A percentile compares a stretch with the other conserved stretches of the same genome.
Evolutionary conservation across 2,113 vertebrate genomes (phyloP).

Genomic region (Entelurus aequoreus): DNA sequence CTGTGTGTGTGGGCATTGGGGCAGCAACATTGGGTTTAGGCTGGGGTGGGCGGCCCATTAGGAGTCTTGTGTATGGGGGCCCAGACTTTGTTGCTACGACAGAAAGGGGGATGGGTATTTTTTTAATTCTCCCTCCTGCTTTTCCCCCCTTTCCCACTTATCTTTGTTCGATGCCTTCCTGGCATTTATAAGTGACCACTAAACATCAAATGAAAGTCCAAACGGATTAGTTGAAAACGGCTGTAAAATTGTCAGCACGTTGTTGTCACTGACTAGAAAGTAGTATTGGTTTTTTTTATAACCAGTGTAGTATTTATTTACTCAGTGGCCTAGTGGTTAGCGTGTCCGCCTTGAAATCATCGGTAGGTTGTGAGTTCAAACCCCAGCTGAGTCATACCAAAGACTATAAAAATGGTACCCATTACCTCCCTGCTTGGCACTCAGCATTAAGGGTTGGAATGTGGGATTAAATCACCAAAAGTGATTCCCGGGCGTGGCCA

Average conservation of each 20-base stretch:
- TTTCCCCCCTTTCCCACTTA: slow-evolving; percentile 49
- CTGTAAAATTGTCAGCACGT: background rate
- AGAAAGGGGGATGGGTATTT: slow-evolving; percentile 57
- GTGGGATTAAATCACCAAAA: too few species aligned
- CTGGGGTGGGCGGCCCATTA: too few species aligned
- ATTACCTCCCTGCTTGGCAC: too few species aligned
- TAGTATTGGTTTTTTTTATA: slow-evolving; percentile 4
- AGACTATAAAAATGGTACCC: too few species aligned
- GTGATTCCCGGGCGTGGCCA: too few species aligned
- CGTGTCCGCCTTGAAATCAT: too few species aligned
- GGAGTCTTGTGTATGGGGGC: too few species aligned
- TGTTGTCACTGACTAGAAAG: background rate
- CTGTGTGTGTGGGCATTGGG: too few species aligned
- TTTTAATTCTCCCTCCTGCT: slow-evolving; percentile 60
- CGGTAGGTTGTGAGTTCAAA: too few species aligned
- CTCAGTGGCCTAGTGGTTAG: background rate
- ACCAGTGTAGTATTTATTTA: slow-evolving; percentile 8
- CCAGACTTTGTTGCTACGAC: background rate
- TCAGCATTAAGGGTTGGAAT: too few species aligned
- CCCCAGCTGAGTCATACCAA: too few species aligned
- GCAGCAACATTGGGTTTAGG: too few species aligned
- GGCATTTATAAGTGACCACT: slow-evolving; percentile 28
- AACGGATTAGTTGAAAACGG: slow-evolving; percentile 34
- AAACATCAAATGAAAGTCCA: slow-evolving; percentile 29
- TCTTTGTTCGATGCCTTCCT: slow-evolving; percentile 59